phyloP scores from a whole-genome alignment of 2,888 invertebrate genomes.

The Dasysyrphus albostriatus region DNA sequence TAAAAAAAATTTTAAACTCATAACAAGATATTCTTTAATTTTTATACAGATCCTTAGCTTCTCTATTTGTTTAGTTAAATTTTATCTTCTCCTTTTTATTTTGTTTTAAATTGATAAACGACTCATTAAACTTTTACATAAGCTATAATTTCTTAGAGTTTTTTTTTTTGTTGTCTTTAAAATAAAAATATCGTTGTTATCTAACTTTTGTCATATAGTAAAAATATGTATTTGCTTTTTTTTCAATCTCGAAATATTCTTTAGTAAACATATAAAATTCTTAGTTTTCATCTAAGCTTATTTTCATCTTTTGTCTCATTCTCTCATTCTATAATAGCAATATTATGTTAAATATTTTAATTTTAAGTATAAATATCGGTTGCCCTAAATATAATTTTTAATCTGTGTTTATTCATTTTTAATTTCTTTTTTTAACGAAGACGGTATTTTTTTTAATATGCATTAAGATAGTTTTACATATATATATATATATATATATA shows the following conservation, averaged over 20 bases:
- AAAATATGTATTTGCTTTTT: conserved; percentile 7
- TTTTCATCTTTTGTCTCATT: conserved; percentile 45
- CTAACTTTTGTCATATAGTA: conserved; percentile 24
- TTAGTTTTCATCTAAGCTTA: conserved; percentile 32
- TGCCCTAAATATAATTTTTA: not conserved
- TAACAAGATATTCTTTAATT: too few species aligned
- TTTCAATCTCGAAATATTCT: conserved; percentile 18
- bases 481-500: not conserved
- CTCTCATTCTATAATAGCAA: conserved; percentile 46
- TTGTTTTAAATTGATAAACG: not conserved
- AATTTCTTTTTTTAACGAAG: not conserved
- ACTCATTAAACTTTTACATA: not conserved
- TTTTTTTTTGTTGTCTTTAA: not conserved
- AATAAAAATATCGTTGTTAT: not conserved
- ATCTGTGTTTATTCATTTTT: not conserved
- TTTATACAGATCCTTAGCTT: not conserved
- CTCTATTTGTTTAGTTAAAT: not conserved
- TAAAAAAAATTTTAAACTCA: too few species aligned
- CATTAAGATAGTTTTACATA: not conserved
- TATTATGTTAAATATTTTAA: conserved; percentile 6
- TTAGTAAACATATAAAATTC: conserved; percentile 49
- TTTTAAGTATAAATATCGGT: conserved; percentile 9
- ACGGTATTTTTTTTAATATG: not conserved
- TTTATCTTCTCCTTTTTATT: not conserved
- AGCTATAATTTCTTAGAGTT: not conserved